phyloP scores from a whole-genome alignment of 2,113 vertebrate genomes.

The Sinocyclocheilus anophthalmus region DNA sequence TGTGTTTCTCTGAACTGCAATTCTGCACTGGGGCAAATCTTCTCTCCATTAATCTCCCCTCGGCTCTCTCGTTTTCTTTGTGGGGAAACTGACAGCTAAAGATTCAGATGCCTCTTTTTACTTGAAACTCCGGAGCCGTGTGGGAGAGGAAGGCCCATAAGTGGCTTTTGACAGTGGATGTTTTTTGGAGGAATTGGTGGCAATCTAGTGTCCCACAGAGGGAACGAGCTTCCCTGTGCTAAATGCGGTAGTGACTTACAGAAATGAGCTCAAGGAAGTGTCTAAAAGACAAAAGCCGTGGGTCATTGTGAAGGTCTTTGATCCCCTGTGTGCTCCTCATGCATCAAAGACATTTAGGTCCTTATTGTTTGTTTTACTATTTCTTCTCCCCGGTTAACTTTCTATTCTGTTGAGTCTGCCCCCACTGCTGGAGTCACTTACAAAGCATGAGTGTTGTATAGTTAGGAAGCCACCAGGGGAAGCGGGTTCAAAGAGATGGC shows the following conservation, averaged over 20 bases:
- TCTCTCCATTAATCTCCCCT: not conserved
- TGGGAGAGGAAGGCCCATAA: conserved; percentile 49
- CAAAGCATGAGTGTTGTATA: conserved; percentile 77
- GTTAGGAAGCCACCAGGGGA: conserved; percentile 76
- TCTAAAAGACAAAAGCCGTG: conserved; percentile 77
- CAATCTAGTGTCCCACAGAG: conserved; percentile 67
- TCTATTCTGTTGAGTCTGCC: conserved; percentile 75
- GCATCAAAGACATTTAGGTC: conserved; percentile 67
- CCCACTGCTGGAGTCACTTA: conserved; percentile 81
- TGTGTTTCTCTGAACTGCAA: not conserved
- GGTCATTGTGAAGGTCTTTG: conserved; percentile 76
- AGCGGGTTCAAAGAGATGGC: conserved; percentile 77
- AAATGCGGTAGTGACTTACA: conserved; percentile 71
- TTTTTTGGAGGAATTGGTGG: conserved; percentile 59
- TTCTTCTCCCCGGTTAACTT: conserved; percentile 62
- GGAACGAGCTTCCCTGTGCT: conserved; percentile 71
- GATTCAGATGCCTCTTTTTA: conserved; percentile 68
- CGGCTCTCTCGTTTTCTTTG: conserved; percentile 44
- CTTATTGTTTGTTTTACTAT: conserved; percentile 51
- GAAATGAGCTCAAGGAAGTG: conserved; percentile 77
- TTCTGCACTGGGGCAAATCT: not conserved
- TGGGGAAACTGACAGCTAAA: conserved; percentile 69
- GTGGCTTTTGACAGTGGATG: conserved; percentile 22
- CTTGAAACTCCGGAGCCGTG: conserved; percentile 71
- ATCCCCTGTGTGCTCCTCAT: conserved; percentile 74